Evolutionary conservation across 1,140 invertebrate genomes (phyloP), one percentile per base, ranked within the genome.

Genomic region (Arion vulgaris): DNA sequence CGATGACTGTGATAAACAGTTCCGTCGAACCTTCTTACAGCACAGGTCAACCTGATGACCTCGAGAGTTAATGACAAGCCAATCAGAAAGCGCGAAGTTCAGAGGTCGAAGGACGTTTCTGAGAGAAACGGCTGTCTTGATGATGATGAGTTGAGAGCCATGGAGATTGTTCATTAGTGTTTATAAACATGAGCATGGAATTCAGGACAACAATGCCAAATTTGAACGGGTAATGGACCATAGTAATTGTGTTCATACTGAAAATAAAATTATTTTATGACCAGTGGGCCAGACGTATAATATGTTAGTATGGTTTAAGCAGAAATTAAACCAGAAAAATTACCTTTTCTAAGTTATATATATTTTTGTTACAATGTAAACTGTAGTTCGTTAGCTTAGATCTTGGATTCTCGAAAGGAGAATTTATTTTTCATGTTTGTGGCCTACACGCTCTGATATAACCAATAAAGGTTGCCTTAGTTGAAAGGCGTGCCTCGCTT

Each of bases 1-100:
- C 39, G 76, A 78, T 78, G 76, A 53, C 76, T 57, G 36, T 78
- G 76, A 78, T 78, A 78, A 62, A 78, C 76, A 34, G 36, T 49
- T 28, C 34, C 76, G 36, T 39, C 62, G 34, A 66, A 45, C 62
- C 76, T 78, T 78, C 66, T 78, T 66, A 78, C 76, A 78, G 76
- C 34, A 4, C 62, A 66, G 76, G 76, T 78, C 62, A 78, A 78
- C 51, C 76, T 36, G 53, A 28, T 66, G 76, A 78, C 53, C 76
- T 45, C n/a, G 34, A 9, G n/a, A 57, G 76, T 78, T 78, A 78
- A 78, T 66, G 76, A 78, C 76, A 78, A 78, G 76, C 76, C 76
- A 78, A 66, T 66, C 76, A 78, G 7, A 78, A 68, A 78, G 76
- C 76, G 76, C 57, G 53, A 78, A 78, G 76, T 62, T 78, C 76